phyloP scores from a whole-genome alignment of 2,888 invertebrate genomes.

The Plagodis pulveraria region DNA sequence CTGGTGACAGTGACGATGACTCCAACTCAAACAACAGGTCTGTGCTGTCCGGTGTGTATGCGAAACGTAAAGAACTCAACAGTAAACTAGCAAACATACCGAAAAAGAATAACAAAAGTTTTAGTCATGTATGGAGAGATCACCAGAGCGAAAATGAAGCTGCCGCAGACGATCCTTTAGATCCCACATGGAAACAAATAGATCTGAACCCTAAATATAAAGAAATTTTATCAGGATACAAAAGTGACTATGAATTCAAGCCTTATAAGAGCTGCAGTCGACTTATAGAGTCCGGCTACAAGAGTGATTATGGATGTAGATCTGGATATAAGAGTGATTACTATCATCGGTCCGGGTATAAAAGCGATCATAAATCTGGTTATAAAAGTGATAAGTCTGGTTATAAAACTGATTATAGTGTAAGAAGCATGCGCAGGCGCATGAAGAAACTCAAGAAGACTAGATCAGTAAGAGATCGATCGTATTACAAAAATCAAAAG shows the following conservation, averaged over 20 bases:
- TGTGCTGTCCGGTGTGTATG: slow-evolving; percentile 79
- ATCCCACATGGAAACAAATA: slow-evolving; percentile 87
- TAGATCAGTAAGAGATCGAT: slow-evolving; percentile 77
- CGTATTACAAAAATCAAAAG: slow-evolving; percentile 83
- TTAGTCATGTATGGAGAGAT: slow-evolving; percentile 75
- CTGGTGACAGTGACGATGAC: slow-evolving; percentile 72
- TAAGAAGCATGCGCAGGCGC: slow-evolving; percentile 75
- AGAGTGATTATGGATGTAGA: slow-evolving; percentile 85
- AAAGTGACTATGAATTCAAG: slow-evolving; percentile 85
- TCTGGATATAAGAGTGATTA: slow-evolving; percentile 81
- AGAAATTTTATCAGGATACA: slow-evolving; percentile 85
- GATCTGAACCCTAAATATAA: slow-evolving; percentile 87
- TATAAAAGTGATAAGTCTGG: slow-evolving; percentile 86
- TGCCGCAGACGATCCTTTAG: slow-evolving; percentile 83
- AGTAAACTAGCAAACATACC: slow-evolving; percentile 72
- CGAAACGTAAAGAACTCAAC: slow-evolving; percentile 79
- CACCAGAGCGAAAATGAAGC: slow-evolving; percentile 81
- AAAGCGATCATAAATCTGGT: slow-evolving; percentile 86
- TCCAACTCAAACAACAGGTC: slow-evolving; percentile 67
- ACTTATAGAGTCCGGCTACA: slow-evolving; percentile 84
- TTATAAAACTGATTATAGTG: slow-evolving; percentile 85
- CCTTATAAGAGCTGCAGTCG: slow-evolving; percentile 81
- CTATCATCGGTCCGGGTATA: slow-evolving; percentile 83
- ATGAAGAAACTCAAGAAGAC: slow-evolving; percentile 81
- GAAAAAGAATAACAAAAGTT: slow-evolving; percentile 69